Conservation (phyloP, 2,113 vertebrate species). For the Regulus satrapa region DNA sequence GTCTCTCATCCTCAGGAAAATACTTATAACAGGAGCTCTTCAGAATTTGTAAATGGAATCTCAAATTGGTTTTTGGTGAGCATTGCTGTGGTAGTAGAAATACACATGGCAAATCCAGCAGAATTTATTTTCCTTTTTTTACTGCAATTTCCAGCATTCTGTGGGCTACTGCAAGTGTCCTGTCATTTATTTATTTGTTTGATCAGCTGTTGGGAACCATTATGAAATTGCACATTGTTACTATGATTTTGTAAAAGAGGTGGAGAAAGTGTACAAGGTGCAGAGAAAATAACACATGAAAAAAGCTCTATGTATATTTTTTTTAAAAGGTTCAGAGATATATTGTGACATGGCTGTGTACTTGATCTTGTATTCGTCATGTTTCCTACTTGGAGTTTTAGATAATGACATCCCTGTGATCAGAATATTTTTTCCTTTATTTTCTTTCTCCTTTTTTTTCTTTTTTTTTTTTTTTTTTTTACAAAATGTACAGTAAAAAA, state of each 20-base stretch:
- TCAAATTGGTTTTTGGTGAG: background rate
- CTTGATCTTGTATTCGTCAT: slow-evolving; percentile 65
- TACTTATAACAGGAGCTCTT: background rate
- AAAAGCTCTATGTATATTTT: slow-evolving; percentile 26
- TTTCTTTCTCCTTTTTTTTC: slow-evolving; percentile 35
- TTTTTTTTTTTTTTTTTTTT: slow-evolving; percentile 58
- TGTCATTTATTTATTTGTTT: slow-evolving; percentile 10
- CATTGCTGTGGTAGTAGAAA: background rate
- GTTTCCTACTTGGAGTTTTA: slow-evolving; percentile 71
- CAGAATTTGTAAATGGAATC: background rate
- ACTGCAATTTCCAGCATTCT: background rate
- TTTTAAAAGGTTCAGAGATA: slow-evolving; percentile 45
- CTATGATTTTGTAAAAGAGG: slow-evolving; percentile 14
- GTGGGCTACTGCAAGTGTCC: background rate
- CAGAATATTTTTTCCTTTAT: slow-evolving; percentile 49
- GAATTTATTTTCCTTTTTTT: background rate
- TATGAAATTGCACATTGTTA: slow-evolving; percentile 20
- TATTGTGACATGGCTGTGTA: slow-evolving; percentile 64
- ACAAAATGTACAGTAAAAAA: slow-evolving; percentile 74
- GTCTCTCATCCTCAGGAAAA: background rate
- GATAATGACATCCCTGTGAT: slow-evolving; percentile 61
- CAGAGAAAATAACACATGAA: slow-evolving; percentile 1
- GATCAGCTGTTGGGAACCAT: background rate
- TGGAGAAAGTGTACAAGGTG: background rate
- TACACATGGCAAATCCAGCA: background rate